These are phyloP conservation scores for Diadegma fenestrale DNA, from an alignment of 2,888 invertebrate species.

Conservation along the genomic window DNA sequence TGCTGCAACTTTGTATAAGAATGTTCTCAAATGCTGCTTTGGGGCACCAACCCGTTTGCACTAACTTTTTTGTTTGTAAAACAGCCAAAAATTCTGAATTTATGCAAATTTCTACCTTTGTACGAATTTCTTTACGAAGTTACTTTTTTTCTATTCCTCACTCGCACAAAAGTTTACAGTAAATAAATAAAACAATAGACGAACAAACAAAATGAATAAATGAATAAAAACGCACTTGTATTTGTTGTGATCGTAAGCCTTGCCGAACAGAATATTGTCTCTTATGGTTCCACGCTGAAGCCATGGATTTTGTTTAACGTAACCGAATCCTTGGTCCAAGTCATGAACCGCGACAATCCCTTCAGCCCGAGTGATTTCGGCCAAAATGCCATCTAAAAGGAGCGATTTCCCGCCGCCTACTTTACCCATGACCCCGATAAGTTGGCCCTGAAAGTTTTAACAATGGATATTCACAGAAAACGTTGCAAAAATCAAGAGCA, in stretches of 20 bases:
- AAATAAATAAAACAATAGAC: neutral
- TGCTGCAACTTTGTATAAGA: no score
- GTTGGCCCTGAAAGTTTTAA: conserved; percentile 87
- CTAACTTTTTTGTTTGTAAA: no score
- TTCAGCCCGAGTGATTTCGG: conserved; percentile 90
- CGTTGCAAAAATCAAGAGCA: neutral
- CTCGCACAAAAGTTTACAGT: neutral
- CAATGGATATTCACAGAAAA: neutral
- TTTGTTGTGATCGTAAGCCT: conserved; percentile 91
- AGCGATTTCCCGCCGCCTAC: conserved; percentile 97
- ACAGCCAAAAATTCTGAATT: no score
- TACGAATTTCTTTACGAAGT: no score
- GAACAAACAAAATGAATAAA: conserved; percentile 46
- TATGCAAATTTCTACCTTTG: no score
- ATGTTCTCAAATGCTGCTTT: no score
- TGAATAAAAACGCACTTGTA: conserved; percentile 86
- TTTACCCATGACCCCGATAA: conserved; percentile 94
- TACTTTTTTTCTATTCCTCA: no score
- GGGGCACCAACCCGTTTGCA: no score
- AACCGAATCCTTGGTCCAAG: conserved; percentile 91
- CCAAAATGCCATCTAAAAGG: conserved; percentile 93
- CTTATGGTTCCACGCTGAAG: conserved; percentile 95
- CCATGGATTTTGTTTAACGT: conserved; percentile 96
- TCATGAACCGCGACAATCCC: conserved; percentile 91
- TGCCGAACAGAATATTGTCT: conserved; percentile 97